Evolutionary conservation across 2,888 invertebrate genomes (phyloP), one percentile per base, ranked within the genome.

Genomic region (Orgyia antiqua): DNA sequence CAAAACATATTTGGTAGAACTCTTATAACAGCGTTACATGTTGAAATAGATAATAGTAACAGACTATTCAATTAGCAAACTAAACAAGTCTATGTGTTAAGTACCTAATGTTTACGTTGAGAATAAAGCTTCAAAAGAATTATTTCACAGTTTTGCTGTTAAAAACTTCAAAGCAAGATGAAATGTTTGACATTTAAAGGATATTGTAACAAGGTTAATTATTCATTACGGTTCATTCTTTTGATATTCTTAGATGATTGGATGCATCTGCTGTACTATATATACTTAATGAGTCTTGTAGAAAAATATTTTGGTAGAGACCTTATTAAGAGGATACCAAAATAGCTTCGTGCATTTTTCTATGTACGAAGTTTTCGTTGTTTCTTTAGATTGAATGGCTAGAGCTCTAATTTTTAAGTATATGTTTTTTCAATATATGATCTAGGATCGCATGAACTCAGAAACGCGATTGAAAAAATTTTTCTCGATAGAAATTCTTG

Each of bases 121-220:
- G 25, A 7, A 24, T 31, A n/a, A n/a, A 13, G 13, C 37, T 44
- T 47, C 50, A 52, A 52, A 49, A 39, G 44, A 46, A 52, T 42
- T 8, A 36, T 49, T 49, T 41, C 33, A 32, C 35, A 38, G 27
- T 39, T 33, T 25, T 29, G 24, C 35, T 38, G 34, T 36, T 18
- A 13, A 19, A 21, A 29, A 48, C 42, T 27, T 49, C 51, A 49
- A 49, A 49, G 49, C 20, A n/a, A 20, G n/a, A 20, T 20, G 20
- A 20, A 20, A 20, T 20, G 20, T 20, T 20, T 20, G 20, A 20
- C 20, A 20, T 9, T 20, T 20, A 20, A 20, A 20, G 20, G 20
- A 20, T 20, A 20, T 20, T 20, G n/a, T n/a, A 20, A n/a, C 6
- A 9, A 15, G 26, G n/a, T n/a, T n/a, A n/a, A 10, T 15, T 9